Evolutionary conservation across 2,888 invertebrate genomes (phyloP).

Genomic region (Aquatica leii): DNA sequence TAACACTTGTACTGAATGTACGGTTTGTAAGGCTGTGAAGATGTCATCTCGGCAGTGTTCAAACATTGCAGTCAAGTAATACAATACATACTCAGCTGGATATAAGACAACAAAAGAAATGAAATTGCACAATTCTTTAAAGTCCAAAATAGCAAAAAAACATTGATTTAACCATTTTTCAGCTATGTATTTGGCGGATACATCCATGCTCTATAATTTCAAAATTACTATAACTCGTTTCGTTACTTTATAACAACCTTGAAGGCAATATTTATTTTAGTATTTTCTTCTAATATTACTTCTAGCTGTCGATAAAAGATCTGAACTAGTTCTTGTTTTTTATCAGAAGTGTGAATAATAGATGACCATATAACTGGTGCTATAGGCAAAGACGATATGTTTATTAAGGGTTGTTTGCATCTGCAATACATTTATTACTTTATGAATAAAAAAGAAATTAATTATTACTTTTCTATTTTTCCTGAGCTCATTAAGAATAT

Average conservation of each 20-base stretch:
- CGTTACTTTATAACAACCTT: conserved; percentile 22
- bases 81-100: conserved; percentile 41
- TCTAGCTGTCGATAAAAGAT: conserved; percentile 42
- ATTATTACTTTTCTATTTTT: conserved; percentile 35
- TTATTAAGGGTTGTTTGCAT: conserved; percentile 35
- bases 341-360: conserved; percentile 26
- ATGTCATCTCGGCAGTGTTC: conserved; percentile 35
- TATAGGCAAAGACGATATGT: conserved; percentile 35
- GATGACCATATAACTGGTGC: conserved; percentile 40
- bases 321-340: conserved; percentile 15
- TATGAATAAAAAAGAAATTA: conserved; percentile 2
- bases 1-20: conserved; percentile 27
- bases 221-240: background rate
- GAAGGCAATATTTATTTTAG: conserved; percentile 34
- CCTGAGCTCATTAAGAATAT: conserved; percentile 42
- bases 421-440: conserved; percentile 17
- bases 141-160: conserved; percentile 43
- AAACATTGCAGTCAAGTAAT: conserved; percentile 42
- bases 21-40: conserved; percentile 33
- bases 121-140: conserved; percentile 45
- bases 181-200: conserved; percentile 29
- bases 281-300: conserved; percentile 41
- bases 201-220: conserved; percentile 33
- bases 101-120: conserved; percentile 39
- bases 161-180: conserved; percentile 43